A percentile compares a stretch with the other conserved stretches of the same genome.
These are phyloP conservation scores for Anser cygnoides DNA, from an alignment of 2,113 vertebrate genomes.

Conservation along the genomic window DNA sequence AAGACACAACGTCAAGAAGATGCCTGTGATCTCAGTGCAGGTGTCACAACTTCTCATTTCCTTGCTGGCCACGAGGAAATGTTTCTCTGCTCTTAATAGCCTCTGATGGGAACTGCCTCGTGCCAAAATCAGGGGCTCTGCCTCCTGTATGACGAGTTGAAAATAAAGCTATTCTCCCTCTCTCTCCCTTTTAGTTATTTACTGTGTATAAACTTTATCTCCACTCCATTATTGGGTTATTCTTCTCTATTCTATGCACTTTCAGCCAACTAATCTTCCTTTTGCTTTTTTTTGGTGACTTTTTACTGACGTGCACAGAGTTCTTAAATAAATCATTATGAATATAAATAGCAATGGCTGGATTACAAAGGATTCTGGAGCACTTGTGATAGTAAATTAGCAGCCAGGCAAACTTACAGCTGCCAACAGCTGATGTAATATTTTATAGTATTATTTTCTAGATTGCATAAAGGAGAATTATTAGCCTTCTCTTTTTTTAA, in stretches of 20 bases:
- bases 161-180: not conserved
- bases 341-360: slow-evolving; percentile 54
- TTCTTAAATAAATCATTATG: slow-evolving; percentile 55
- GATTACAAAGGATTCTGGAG: slow-evolving; percentile 63
- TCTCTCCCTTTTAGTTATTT: not conserved
- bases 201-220: slow-evolving; percentile 17
- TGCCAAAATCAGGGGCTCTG: slow-evolving; percentile 1
- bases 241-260: not conserved
- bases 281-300: slow-evolving; percentile 37
- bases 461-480: slow-evolving; percentile 25
- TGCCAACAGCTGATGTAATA: slow-evolving; percentile 66
- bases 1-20: slow-evolving; percentile 29
- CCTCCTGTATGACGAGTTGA: not conserved
- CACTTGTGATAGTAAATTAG: slow-evolving; percentile 48
- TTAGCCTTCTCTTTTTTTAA: not conserved
- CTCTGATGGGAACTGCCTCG: slow-evolving; percentile 23
- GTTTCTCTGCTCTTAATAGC: slow-evolving; percentile 41
- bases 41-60: slow-evolving; percentile 51
- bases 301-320: slow-evolving; percentile 27
- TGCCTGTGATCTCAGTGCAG: slow-evolving; percentile 49
- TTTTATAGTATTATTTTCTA: slow-evolving; percentile 55
- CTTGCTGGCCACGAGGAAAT: slow-evolving; percentile 32
- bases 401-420: slow-evolving; percentile 41
- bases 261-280: slow-evolving; percentile 27
- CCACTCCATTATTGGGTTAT: not conserved